Conservation (phyloP, 2,113 vertebrate species). For the Dicentrarchus labrax region DNA sequence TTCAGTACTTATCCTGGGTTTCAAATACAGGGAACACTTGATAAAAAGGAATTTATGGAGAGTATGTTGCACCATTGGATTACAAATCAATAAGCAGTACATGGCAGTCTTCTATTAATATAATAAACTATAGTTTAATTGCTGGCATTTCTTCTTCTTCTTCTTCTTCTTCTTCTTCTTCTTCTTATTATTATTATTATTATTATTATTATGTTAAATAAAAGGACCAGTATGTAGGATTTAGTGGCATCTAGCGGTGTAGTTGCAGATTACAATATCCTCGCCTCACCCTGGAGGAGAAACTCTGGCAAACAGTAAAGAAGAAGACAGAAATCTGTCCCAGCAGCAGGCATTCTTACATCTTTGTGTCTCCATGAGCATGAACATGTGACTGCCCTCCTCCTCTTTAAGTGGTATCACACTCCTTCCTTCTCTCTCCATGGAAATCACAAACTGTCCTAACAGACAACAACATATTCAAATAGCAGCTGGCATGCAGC, state of each 20-base stretch:
- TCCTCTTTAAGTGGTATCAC: neutral
- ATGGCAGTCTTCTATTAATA: neutral
- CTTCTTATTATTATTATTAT: too few species aligned
- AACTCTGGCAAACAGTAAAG: neutral
- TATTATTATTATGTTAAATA: too few species aligned
- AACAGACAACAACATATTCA: conserved; percentile 1
- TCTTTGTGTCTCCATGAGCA: neutral
- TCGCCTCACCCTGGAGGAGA: neutral
- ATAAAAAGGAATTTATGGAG: neutral
- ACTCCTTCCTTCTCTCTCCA: neutral
- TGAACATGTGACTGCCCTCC: neutral
- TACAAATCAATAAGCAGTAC: neutral
- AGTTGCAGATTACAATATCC: neutral
- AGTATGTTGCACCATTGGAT: neutral
- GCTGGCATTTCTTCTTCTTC: too few species aligned
- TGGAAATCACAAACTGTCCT: conserved; percentile 1
- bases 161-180: too few species aligned
- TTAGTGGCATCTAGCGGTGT: too few species aligned
- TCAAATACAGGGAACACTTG: neutral
- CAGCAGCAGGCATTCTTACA: neutral
- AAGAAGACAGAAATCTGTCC: neutral
- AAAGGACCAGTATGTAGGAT: too few species aligned
- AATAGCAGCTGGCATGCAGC: neutral
- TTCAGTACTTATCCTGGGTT: neutral
- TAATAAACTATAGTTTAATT: neutral